These are phyloP conservation scores for Brachymystax lenok DNA, from an alignment of 2,797 vertebrate genomes.

Conservation along the genomic window DNA sequence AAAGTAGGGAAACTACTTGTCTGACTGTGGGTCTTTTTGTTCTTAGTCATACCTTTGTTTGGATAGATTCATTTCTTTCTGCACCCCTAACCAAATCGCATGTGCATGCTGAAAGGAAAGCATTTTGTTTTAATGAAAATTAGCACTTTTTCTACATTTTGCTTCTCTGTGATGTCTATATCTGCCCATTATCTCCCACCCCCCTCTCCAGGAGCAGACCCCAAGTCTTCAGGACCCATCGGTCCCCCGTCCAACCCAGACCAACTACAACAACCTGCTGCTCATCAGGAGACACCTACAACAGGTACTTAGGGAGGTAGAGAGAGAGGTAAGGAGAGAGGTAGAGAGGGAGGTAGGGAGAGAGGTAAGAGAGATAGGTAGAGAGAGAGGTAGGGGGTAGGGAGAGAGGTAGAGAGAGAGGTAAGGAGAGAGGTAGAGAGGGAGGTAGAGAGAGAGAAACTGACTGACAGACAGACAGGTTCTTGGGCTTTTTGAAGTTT, in stretches of 20 bases:
- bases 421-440: no score
- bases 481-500: no score
- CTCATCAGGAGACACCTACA: slow-evolving; percentile 70
- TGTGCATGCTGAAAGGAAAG: no score
- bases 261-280: slow-evolving; percentile 72
- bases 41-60: background rate
- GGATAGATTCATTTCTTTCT: background rate
- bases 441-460: no score
- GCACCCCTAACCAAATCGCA: background rate
- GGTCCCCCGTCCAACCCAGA: slow-evolving; percentile 47
- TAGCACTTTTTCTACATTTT: no score
- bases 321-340: no score
- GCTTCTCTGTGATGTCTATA: background rate
- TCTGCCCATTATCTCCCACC: background rate
- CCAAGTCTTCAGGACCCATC: slow-evolving; percentile 73
- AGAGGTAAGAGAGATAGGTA: no score
- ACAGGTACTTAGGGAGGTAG: background rate
- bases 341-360: no score
- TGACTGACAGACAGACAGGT: no score
- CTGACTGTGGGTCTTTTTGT: background rate
- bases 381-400: no score
- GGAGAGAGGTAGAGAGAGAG: no score
- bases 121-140: no score
- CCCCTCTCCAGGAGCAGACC: slow-evolving; percentile 68
- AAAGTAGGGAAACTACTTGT: slow-evolving; percentile 8